Evolutionary conservation across 2,797 vertebrate species (phyloP), one percentile per base, ranked within the genome.

Genomic region (Ambastaia sidthimunki): DNA sequence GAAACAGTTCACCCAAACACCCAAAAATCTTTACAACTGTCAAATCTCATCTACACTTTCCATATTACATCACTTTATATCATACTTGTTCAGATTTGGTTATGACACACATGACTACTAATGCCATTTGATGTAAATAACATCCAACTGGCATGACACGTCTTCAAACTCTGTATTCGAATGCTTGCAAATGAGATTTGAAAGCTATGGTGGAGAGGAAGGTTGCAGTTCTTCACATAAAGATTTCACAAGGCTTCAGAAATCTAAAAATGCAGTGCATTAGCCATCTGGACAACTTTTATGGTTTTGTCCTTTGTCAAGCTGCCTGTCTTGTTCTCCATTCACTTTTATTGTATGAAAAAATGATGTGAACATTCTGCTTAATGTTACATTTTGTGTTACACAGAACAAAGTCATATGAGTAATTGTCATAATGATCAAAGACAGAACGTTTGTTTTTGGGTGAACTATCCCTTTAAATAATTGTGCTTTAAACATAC

Each of bases 401-500:
- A 44, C 25, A 74, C 5, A 60, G 34, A 37, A 2, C 6, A 16
- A 63, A 63, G 18, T 34, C 44, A 63, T 50, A 16, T 16, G 16
- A 15, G 13, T 50, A 34, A 37, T 6, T 7, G 50, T 28, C 59
- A 74, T 50, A 57, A 15, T 68, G 57, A 44, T 25, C 1, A 25
- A 55, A n/a, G 63, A 44, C 50, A 76, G 63, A 69, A 19, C 5
- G 7, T 41, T 41, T 9, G 9, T 41, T 28, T 57, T 68, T 68
- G 34, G 13, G 54, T 59, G 23, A 67, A 67, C 74, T 19, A 13
- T 60, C 3, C 25, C 50, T 28, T 48, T 77, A 31, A 69, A 34
- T 31, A 48, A 50, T 70, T 77, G 75, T 69, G 75, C 75, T 77
- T 77, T 59, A 65, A 37, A 60, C 75, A 34, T 69, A 48, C 65